Percentiles rank a stretch among this genome's conserved stretches.
phyloP scores from a whole-genome alignment of 2,797 vertebrate genomes.

The Chromis chromis region DNA sequence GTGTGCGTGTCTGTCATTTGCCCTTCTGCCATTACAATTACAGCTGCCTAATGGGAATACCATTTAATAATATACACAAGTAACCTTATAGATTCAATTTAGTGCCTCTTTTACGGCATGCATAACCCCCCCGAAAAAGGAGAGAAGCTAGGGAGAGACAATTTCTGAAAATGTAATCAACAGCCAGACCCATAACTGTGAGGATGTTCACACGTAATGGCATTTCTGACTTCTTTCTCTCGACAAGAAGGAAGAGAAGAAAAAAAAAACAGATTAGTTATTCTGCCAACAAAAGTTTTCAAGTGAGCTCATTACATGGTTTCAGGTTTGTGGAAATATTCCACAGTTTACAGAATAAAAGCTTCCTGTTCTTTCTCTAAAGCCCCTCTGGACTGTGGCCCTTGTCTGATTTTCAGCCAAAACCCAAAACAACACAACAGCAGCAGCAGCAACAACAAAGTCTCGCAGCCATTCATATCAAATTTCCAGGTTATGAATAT shows the following conservation, averaged over 20 bases:
- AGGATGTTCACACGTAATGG: conserved; percentile 5
- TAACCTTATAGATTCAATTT: conserved; percentile 42
- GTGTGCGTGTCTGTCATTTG: conserved; percentile 18
- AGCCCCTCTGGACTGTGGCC: conserved; percentile 5
- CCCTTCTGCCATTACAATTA: conserved; percentile 50
- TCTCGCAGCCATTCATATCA: conserved; percentile 35
- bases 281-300: conserved; percentile 16
- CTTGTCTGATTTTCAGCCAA: conserved; percentile 28
- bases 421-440: conserved; percentile 31
- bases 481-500: conserved; percentile 37
- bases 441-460: conserved; percentile 46
- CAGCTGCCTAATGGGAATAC: conserved; percentile 57
- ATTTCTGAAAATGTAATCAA: conserved; percentile 6
- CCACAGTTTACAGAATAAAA: conserved; percentile 22
- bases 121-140: background rate
- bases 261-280: background rate
- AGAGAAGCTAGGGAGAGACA: background rate
- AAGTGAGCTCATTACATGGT: conserved; percentile 27
- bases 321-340: conserved; percentile 30
- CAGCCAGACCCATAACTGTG: background rate
- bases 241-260: background rate
- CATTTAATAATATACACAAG: conserved; percentile 58
- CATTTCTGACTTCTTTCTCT: conserved; percentile 8
- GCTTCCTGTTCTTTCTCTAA: conserved; percentile 10
- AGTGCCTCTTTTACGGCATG: background rate